Base-by-base conservation (phyloP, 2,888 invertebrate species). In the Hecatera dysodea region DNA sequence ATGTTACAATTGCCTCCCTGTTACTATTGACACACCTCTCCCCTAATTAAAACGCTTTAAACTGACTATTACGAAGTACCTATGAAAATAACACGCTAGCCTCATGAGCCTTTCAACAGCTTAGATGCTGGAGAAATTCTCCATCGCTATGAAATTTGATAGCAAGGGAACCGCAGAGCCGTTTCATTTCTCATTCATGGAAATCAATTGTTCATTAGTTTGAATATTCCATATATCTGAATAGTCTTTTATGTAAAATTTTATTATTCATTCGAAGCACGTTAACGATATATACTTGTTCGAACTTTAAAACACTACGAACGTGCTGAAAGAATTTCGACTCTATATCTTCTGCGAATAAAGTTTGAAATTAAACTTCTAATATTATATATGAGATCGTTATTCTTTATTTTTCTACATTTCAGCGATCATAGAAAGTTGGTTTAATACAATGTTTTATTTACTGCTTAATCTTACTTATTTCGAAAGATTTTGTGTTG, bases 11-110 rank as follows among this genome's bases (percentile, higher is more conserved):
- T n/a, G n/a, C n/a, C n/a, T n/a, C n/a, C n/a, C n/a, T n/a, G n/a
- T n/a, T n/a, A n/a, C n/a, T n/a, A n/a, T n/a, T n/a, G n/a, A n/a
- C n/a, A n/a, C n/a, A n/a, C n/a, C n/a, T n/a, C n/a, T n/a, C n/a
- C n/a, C n/a, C n/a, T n/a, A 95, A 95, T 96, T 95, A 95, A 95
- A 95, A 91, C 94, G 90, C 93, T 91, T 92, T 94, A 93, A 94
- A 94, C 90, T 91, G 92, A 93, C 94, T 88, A 95, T 95, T 91
- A 92, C 87, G 87, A 90, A 90, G 90, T 90, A 87, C 89, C 88
- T 88, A 89, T 90, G 90, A 89, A 88, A 89, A 89, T 87, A 87
- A 87, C 86, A 82, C 72, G 74, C 78, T 72, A 80, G 81, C 75
- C 76, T 87, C 78, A 87, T 86, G 87, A 83, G 89, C 83, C 82